Evolutionary conservation across 1,140 invertebrate species (phyloP).

Genomic region (Lithobius niger): DNA sequence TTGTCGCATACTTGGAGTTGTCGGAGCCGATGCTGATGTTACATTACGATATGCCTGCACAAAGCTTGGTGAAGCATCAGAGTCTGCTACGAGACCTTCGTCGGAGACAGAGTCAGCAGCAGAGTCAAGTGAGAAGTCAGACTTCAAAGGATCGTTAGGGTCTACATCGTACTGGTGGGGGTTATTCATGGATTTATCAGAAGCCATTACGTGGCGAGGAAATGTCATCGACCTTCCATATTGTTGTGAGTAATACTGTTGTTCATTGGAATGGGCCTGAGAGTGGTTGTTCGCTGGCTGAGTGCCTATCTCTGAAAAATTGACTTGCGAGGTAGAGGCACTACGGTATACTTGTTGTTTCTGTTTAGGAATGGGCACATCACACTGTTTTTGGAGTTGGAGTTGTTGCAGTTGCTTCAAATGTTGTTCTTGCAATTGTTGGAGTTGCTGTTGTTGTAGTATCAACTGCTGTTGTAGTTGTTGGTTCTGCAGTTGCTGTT

Average conservation of each 20-base stretch:
- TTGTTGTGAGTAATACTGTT: not conserved
- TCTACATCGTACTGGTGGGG: too few species aligned
- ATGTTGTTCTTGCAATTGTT: not conserved
- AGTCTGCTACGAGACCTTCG: conserved; percentile 2
- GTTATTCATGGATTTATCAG: too few species aligned
- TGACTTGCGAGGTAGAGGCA: conserved; percentile 69
- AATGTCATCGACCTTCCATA: not conserved
- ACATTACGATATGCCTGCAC: not conserved
- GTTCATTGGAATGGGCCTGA: not conserved
- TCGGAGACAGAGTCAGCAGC: not conserved
- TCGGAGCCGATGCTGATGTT: conserved; percentile 1
- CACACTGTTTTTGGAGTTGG: conserved; percentile 3
- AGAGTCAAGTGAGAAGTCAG: not conserved
- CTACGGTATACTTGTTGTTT: conserved; percentile 41
- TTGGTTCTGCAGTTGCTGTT: conserved; percentile 4
- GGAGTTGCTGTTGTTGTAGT: conserved; percentile 3
- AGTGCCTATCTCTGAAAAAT: conserved; percentile 24
- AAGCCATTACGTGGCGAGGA: not conserved
- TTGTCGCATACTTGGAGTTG: not conserved
- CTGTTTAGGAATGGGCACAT: conserved; percentile 26
- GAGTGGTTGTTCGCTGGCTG: not conserved
- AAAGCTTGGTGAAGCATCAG: not conserved
- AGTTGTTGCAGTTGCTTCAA: not conserved
- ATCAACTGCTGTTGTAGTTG: conserved; percentile 1
- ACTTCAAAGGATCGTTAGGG: not conserved